phyloP scores from a whole-genome alignment of 2,888 invertebrate species.

The Pristionchus arcanus region DNA sequence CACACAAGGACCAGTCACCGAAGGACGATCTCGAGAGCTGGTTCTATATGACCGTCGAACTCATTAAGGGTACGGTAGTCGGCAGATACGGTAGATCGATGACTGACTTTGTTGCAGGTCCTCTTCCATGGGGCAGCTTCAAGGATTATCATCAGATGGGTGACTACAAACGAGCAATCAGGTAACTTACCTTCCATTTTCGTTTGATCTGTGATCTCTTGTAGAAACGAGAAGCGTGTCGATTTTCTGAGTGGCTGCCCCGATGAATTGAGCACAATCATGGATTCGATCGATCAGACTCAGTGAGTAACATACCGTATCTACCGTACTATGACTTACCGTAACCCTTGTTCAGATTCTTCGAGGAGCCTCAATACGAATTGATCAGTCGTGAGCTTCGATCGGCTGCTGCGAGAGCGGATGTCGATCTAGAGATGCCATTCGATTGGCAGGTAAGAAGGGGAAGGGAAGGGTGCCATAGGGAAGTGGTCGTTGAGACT shows the following conservation, averaged over 20 bases:
- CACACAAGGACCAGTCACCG: constrained; percentile 71
- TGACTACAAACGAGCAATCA: constrained; percentile 39
- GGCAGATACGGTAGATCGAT: neutral
- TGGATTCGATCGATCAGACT: constrained; percentile 64
- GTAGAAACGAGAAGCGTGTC: constrained; percentile 59
- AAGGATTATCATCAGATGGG: constrained; percentile 55
- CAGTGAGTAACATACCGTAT: constrained; percentile 58
- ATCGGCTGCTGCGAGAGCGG: constrained; percentile 61
- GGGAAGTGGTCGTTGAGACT: neutral
- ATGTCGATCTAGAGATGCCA: constrained; percentile 63
- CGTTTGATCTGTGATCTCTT: constrained; percentile 21
- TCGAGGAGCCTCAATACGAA: constrained; percentile 66
- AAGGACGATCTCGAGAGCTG: constrained; percentile 75
- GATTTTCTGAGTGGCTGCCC: constrained; percentile 66
- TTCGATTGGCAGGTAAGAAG: constrained; percentile 70
- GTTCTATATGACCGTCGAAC: constrained; percentile 74
- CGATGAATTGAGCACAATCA: constrained; percentile 62
- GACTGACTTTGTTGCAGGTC: constrained; percentile 33
- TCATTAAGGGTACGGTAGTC: constrained; percentile 62
- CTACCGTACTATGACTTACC: neutral
- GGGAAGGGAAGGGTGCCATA: neutral
- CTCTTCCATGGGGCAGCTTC: constrained; percentile 55
- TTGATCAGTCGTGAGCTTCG: constrained; percentile 61
- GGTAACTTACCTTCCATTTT: neutral
- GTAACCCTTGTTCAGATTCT: constrained; percentile 57